A percentile compares a stretch with the other conserved stretches of the same genome.
Conservation (phyloP, 2,888 invertebrate genomes). For the Craniophora ligustri region DNA sequence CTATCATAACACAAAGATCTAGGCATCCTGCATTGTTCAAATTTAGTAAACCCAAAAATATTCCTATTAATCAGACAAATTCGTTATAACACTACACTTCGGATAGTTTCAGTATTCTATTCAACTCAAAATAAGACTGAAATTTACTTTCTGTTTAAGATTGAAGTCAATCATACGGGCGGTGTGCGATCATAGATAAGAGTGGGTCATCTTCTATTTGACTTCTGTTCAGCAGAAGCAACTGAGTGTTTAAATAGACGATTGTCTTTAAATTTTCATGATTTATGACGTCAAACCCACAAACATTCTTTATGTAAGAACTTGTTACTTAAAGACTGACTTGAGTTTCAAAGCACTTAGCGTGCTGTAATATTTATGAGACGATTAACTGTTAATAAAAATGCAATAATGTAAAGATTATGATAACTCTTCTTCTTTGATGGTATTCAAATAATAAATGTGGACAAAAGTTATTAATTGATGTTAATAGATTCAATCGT, state of each 20-base stretch:
- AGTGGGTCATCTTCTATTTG: conserved; percentile 44
- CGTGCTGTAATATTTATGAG: conserved; percentile 55
- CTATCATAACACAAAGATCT: not conserved
- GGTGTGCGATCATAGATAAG: conserved; percentile 46
- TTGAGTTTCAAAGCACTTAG: conserved; percentile 56
- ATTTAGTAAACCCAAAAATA: conserved; percentile 9
- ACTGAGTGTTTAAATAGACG: conserved; percentile 33
- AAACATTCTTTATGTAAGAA: conserved; percentile 54
- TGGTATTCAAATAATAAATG: conserved; percentile 43
- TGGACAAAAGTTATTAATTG: conserved; percentile 55
- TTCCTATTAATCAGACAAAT: conserved; percentile 9
- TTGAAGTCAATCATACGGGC: conserved; percentile 42
- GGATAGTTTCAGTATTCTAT: conserved; percentile 35
- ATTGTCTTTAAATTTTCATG: conserved; percentile 41
- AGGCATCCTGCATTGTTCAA: conserved; percentile 12
- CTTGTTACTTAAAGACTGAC: conserved; percentile 69
- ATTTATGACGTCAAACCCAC: conserved; percentile 51
- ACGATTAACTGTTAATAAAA: conserved; percentile 46
- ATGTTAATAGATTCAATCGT: conserved; percentile 60
- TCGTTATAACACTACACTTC: conserved; percentile 19
- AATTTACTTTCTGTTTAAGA: conserved; percentile 37
- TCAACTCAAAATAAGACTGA: conserved; percentile 56
- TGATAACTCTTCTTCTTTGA: conserved; percentile 51
- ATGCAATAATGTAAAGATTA: conserved; percentile 43
- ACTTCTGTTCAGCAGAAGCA: conserved; percentile 39